These are phyloP conservation scores for Hemibagrus guttatus DNA, from an alignment of 2,797 vertebrate species.

Conservation along the genomic window DNA sequence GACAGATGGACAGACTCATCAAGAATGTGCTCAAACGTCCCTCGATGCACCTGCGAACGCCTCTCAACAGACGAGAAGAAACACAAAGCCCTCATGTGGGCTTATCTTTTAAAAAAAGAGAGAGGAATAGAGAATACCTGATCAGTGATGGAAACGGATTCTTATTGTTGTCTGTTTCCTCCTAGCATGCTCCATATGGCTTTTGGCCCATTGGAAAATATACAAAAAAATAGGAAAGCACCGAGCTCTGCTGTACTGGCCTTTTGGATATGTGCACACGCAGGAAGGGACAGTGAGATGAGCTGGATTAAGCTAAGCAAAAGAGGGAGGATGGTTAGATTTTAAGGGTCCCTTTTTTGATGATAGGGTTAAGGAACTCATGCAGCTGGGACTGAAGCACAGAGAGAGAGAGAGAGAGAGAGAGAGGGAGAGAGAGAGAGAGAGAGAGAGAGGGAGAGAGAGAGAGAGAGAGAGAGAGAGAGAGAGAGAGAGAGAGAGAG, in stretches of 20 bases:
- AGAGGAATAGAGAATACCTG: slow-evolving; percentile 56
- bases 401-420: slow-evolving; percentile 40
- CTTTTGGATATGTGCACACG: slow-evolving; percentile 50
- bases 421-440: slow-evolving; percentile 41
- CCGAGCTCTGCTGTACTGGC: slow-evolving; percentile 49
- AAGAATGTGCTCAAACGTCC: slow-evolving; percentile 49
- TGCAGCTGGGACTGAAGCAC: slow-evolving; percentile 73
- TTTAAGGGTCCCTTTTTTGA: slow-evolving; percentile 73
- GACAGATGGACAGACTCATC: slow-evolving; percentile 38
- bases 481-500: slow-evolving; percentile 39
- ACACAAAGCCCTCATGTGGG: slow-evolving; percentile 26
- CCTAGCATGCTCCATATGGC: slow-evolving; percentile 56
- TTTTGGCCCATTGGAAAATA: slow-evolving; percentile 54
- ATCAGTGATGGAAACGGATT: slow-evolving; percentile 52
- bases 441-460: slow-evolving; percentile 39
- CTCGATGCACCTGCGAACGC: slow-evolving; percentile 28
- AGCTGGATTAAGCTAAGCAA: slow-evolving; percentile 70
- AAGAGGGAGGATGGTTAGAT: slow-evolving; percentile 66
- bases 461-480: slow-evolving; percentile 40
- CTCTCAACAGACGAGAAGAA: slow-evolving; percentile 37
- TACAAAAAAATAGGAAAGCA: slow-evolving; percentile 56
- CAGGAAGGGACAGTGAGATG: slow-evolving; percentile 69
- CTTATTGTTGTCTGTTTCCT: slow-evolving; percentile 44
- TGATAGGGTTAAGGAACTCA: slow-evolving; percentile 70
- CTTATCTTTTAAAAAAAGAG: slow-evolving; percentile 13